Evolutionary conservation across 2,113 vertebrate genomes (phyloP), one percentile per base, ranked within the genome.

Genomic region (Festucalex cinctus): DNA sequence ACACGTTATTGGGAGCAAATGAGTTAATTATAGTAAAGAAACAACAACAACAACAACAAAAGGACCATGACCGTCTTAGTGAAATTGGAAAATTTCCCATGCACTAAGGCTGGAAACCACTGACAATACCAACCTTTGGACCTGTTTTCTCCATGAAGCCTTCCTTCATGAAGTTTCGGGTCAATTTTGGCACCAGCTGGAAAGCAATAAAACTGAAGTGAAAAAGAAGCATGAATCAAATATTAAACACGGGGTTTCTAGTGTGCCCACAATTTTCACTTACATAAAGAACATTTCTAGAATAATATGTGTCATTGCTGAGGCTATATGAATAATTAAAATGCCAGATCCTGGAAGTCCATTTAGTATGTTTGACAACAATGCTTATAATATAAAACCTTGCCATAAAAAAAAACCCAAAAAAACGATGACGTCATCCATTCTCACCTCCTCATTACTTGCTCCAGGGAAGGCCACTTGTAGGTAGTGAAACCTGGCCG

Each of bases 391-490:
- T 28, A 13, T 17, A 28, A 32, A 32, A 16, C 2, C 22, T 6
- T 54, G n/a, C 51, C 24, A 57, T 2, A 57, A 32, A 2, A 8
- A 17, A 8, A 17, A 17, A 56, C 16, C 14, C 26, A 14, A 12
- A 54, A 7, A 28, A 13, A 1, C 20, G 9, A 9, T 22, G 20
- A n/a, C 56, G 39, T 43, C n/a, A 9, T 26, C 39, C 3, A n/a
- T n/a, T 43, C 94, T 94, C 83, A 98, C 96, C 46, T 98, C 96
- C 1, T 84, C 71, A 0, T 96, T 91, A 0, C 93, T 93, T 43
- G 96, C 96, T 74, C 95, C 95, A 0, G 97, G 97, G 85, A 95
- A 99, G 0, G 97, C 97, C 87, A 99, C 96, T 86, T 98, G 94
- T 63, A 97, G 88, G 89, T 98, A 98, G 85, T 99, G 95, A 78